phyloP scores from a whole-genome alignment of 1,140 invertebrate species.

The Camponotus vicinus region DNA sequence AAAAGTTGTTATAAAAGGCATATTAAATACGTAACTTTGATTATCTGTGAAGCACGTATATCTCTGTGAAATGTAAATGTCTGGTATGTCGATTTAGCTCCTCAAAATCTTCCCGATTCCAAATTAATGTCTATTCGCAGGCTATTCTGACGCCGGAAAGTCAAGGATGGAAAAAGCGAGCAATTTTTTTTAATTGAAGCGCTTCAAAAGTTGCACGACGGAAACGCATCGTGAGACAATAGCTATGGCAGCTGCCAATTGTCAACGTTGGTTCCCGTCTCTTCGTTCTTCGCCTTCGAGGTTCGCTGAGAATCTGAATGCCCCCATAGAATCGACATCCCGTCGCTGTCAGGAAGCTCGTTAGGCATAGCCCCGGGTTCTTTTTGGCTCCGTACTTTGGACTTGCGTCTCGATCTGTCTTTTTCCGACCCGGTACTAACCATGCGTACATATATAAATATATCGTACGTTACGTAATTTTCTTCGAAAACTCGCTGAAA shows the following conservation, averaged over 20 bases:
- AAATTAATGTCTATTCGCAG: background rate
- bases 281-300: slow-evolving; percentile 10
- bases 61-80: background rate
- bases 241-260: slow-evolving; percentile 67
- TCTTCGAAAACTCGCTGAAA: background rate
- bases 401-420: background rate
- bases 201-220: slow-evolving; percentile 47
- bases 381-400: slow-evolving; percentile 59
- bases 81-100: background rate
- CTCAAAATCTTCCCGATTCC: background rate
- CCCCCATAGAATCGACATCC: slow-evolving; percentile 55
- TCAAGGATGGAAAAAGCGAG: slow-evolving; percentile 30
- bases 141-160: background rate
- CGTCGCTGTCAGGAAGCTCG: slow-evolving; percentile 73
- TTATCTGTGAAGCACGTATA: background rate
- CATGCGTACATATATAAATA: slow-evolving; percentile 35
- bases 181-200: slow-evolving; percentile 63
- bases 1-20: background rate
- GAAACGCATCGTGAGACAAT: slow-evolving; percentile 66
- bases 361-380: slow-evolving; percentile 70
- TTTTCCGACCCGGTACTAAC: background rate
- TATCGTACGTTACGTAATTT: background rate
- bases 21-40: background rate
- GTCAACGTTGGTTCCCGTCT: slow-evolving; percentile 53
- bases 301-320: slow-evolving; percentile 62